Base-by-base conservation (phyloP, 2,113 vertebrate genomes). In the Ciconia boyciana region DNA sequence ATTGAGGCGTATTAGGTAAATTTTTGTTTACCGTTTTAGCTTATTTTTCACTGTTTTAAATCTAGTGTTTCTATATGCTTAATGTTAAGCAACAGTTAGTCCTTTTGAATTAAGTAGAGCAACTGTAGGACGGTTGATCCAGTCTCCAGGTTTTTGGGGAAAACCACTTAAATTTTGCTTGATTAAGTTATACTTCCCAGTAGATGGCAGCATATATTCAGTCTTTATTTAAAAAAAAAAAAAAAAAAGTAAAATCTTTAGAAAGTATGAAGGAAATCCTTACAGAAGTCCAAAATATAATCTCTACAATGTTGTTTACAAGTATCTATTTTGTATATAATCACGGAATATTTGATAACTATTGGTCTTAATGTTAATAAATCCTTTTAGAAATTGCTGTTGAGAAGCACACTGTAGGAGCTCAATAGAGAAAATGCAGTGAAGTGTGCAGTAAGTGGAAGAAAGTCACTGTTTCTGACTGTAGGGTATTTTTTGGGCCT, bases 141-240 rank as follows among this genome's bases (percentile, higher is more conserved):
- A 26, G 7, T 82, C 26, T 51, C 57, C 15, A 41, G 22, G 10
- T 1, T 81, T 69, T 71, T 8, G 5, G 32, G 31, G 22, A 44
- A 70, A 39, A 52, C 2, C 31, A 2, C 8, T 43, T 7, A 3
- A 6, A 6, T 83, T 64, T 41, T 44, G 49, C 55, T 89, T 43
- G 80, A 44, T 83, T 10, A 36, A 82, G 24, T 69, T 61, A 2
- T 9, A 10, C 22, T 32, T 91, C 54, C 97, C 98, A 96, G 98
- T 89, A 98, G 98, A 98, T 98, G 98, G 98, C 98, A 97, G 97
- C 98, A 92, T 80, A 29, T 87, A 91, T 96, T 98, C 98, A 98
- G 91, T 16, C 89, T 97, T 98, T 39, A 10, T 17, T 79, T 21
- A 10, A 83, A 72, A 70, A 71, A 80, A 26, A 84, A 13, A n/a